Percentiles rank a stretch among this genome's conserved stretches.
Evolutionary conservation across 2,888 invertebrate genomes (phyloP).

Genomic region (Latrodectus elegans): DNA sequence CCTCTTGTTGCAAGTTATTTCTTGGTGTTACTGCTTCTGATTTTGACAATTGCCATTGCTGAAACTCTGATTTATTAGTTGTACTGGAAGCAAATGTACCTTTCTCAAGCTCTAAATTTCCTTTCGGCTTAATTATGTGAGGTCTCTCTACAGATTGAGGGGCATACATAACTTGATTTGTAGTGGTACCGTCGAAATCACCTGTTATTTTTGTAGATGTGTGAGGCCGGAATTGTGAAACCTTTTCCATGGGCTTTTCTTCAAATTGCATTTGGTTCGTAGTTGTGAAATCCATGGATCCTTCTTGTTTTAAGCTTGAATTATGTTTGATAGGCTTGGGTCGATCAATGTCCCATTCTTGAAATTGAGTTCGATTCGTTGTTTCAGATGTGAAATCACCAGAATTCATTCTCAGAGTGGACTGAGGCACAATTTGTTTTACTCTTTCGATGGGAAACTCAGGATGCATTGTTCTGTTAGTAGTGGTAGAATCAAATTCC

Average conservation of each 20-base stretch:
- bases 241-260: constrained; percentile 54
- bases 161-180: constrained; percentile 43
- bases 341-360: constrained; percentile 49
- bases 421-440: constrained; percentile 51
- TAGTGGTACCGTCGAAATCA: constrained; percentile 66
- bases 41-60: constrained; percentile 63
- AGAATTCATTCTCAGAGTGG: constrained; percentile 49
- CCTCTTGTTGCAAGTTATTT: constrained; percentile 61
- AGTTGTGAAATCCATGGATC: constrained; percentile 57
- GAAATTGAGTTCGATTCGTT: constrained; percentile 54
- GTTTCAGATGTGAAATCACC: constrained; percentile 57
- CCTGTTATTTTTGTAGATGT: constrained; percentile 57
- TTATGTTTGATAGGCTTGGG: constrained; percentile 51
- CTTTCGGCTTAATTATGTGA: constrained; percentile 39
- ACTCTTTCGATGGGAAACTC: constrained; percentile 48
- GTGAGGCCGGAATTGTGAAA: constrained; percentile 48
- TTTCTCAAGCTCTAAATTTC: constrained; percentile 42
- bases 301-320: constrained; percentile 47
- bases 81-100: constrained; percentile 45
- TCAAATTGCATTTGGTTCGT: constrained; percentile 62
- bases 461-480: constrained; percentile 39
- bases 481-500: constrained; percentile 60
- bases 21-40: constrained; percentile 49
- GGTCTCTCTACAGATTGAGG: constrained; percentile 18
- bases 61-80: constrained; percentile 50